Evolutionary conservation across 2,113 vertebrate genomes (phyloP), one percentile per base, ranked within the genome.

Genomic region (Proterorhinus semilunaris): DNA sequence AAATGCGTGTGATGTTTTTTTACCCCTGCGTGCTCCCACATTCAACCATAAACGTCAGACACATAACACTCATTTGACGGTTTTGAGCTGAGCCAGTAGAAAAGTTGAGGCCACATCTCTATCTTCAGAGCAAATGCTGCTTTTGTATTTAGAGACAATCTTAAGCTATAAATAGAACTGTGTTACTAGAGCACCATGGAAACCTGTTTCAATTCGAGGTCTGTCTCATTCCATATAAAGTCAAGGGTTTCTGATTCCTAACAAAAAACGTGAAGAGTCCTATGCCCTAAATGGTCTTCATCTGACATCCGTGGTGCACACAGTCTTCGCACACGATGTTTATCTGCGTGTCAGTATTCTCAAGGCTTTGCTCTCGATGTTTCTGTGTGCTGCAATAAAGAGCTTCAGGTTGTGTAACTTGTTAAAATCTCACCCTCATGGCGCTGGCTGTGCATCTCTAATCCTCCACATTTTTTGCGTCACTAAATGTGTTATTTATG

Each of bases 151-250:
- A 46, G 78, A 78, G 67, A 54, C 48, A 51, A 15, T 63, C 54
- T 72, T 83, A 68, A 62, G 65, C 58, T 87, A 78, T 42, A 84
- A 82, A 86, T 82, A 84, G 77, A 81, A 42, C 45, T 44, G 64
- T 44, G 50, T 15, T 68, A 53, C n/a, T 11, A 57, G 36, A 83
- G 48, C 17, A 15, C 63, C 74, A 79, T 78, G 66, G 69, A 68
- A 86, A 81, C 75, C 15, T 21, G 16, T 64, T 51, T 79, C 63
- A 72, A 57, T 82, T 74, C 71, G 43, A 86, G n/a, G 1, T 71
- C 71, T 67, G 61, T 17, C 62, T 63, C 52, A 53, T 48, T 45
- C 83, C 49, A 54, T 61, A 67, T 79, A 47, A 21, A 44, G 44
- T 27, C 51, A 27, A 69, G 61, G 45, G 48, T 55, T 70, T 74